Evolutionary conservation across 2,888 invertebrate species (phyloP).

Genomic region (Hypselothyrea guttata): DNA sequence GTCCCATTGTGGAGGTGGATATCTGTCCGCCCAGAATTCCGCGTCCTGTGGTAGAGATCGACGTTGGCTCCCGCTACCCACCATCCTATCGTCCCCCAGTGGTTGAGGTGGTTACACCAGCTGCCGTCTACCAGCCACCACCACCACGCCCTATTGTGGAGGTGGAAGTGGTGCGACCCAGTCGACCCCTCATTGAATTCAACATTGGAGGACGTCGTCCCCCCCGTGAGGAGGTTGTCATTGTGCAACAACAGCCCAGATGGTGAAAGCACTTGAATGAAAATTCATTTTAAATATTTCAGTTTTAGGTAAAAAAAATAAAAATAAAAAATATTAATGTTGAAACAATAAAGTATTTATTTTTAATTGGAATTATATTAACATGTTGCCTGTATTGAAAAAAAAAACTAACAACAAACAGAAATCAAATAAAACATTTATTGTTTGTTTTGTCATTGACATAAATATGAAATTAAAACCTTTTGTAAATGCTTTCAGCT

Average conservation of each 20-base stretch:
- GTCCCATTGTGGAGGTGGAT: constrained; percentile 77
- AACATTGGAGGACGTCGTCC: constrained; percentile 64
- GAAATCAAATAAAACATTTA: constrained; percentile 8
- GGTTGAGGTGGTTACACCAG: constrained; percentile 62
- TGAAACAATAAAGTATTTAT: constrained; percentile 33
- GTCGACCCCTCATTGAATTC: constrained; percentile 62
- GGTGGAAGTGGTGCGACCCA: constrained; percentile 64
- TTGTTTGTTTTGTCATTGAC: constrained; percentile 50
- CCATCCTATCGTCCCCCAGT: constrained; percentile 39
- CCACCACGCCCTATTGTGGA: constrained; percentile 61
- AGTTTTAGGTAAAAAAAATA: constrained; percentile 23
- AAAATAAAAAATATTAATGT: neutral
- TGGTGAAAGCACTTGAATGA: constrained; percentile 45
- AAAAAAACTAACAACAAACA: neutral
- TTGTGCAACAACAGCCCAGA: constrained; percentile 57
- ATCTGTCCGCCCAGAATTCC: constrained; percentile 67
- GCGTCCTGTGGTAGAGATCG: constrained; percentile 63
- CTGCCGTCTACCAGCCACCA: constrained; percentile 58
- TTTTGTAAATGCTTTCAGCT: constrained; percentile 20
- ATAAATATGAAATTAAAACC: constrained; percentile 53
- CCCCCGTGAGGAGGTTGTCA: constrained; percentile 56
- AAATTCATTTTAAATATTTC: constrained; percentile 38
- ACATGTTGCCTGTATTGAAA: constrained; percentile 9
- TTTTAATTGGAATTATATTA: constrained; percentile 56
- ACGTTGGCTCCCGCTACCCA: constrained; percentile 54